Conservation (phyloP, 2,888 invertebrate species). For the Ceriagrion tenellum region DNA sequence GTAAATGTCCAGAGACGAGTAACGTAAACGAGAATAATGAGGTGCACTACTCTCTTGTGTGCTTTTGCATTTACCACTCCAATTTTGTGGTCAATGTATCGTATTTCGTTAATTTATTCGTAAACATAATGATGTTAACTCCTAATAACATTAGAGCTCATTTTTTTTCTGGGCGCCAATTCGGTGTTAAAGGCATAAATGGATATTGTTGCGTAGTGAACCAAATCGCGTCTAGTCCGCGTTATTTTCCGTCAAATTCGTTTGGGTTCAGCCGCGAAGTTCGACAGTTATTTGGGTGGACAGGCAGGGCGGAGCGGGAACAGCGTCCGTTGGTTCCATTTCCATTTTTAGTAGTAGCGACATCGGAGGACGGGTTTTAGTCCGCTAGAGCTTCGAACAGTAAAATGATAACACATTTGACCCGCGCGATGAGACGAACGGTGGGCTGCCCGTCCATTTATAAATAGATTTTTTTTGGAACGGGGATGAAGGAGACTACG, state of each 20-base stretch:
- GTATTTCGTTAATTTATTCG: not conserved
- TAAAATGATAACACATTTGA: not conserved
- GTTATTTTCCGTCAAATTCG: constrained; percentile 1
- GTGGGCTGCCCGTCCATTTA: not conserved
- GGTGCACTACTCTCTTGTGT: too few species aligned
- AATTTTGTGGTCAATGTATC: not conserved
- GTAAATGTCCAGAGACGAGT: too few species aligned
- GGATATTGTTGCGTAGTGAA: not conserved
- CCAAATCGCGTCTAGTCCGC: not conserved
- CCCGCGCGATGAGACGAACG: not conserved
- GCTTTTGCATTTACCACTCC: too few species aligned
- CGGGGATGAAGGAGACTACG: not conserved
- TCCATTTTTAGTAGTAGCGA: not conserved
- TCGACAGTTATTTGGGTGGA: constrained; percentile 4
- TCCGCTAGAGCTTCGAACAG: not conserved
- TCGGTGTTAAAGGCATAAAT: not conserved
- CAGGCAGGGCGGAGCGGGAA: not conserved
- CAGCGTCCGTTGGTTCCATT: not conserved
- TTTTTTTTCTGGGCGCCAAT: not conserved
- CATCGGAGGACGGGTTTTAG: not conserved
- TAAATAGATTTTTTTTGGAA: not conserved
- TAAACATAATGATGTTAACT: not conserved
- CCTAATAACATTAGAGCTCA: not conserved
- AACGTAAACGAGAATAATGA: too few species aligned
- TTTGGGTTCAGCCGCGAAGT: not conserved